These are phyloP conservation scores for Thamnaconus septentrionalis DNA, from an alignment of 2,113 vertebrate species.

Conservation along the genomic window DNA sequence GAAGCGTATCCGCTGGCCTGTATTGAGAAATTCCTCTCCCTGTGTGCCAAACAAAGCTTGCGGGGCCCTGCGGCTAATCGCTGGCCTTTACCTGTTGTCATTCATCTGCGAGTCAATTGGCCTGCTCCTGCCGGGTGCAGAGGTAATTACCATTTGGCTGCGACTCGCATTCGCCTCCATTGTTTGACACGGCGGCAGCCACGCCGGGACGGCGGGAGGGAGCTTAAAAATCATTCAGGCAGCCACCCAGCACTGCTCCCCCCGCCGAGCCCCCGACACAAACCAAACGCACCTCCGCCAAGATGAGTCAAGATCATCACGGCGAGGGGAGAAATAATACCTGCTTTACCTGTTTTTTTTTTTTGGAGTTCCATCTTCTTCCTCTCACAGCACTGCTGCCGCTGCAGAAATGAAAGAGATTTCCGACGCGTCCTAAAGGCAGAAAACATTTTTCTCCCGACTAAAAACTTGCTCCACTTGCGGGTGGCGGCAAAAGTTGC, in stretches of 20 bases:
- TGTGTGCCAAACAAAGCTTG: constrained; percentile 51
- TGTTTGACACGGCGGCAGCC: constrained; percentile 53
- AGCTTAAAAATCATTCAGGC: constrained; percentile 57
- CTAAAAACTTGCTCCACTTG: constrained; percentile 34
- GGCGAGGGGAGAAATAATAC: constrained; percentile 32
- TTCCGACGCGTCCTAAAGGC: constrained; percentile 26
- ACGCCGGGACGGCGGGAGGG: constrained; percentile 50
- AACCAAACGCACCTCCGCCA: constrained; percentile 58
- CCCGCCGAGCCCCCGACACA: constrained; percentile 47
- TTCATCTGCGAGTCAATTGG: constrained; percentile 68
- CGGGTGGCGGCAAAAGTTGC: constrained; percentile 53
- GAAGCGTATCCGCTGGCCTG: constrained; percentile 62
- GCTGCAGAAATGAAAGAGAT: too few relatives aligned
- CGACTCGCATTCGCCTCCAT: constrained; percentile 58
- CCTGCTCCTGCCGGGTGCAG: constrained; percentile 63
- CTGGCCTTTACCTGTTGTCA: constrained; percentile 70
- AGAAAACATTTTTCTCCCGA: constrained; percentile 43
- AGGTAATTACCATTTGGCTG: constrained; percentile 72
- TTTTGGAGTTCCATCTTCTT: constrained; percentile 35
- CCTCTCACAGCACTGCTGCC: constrained; percentile 9
- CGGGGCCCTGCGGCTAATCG: constrained; percentile 54
- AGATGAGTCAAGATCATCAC: constrained; percentile 47
- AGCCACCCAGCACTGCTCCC: constrained; percentile 25
- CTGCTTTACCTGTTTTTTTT: constrained; percentile 15
- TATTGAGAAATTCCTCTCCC: constrained; percentile 46